phyloP scores from a whole-genome alignment of 2,888 invertebrate genomes.

The Carcina quercana region DNA sequence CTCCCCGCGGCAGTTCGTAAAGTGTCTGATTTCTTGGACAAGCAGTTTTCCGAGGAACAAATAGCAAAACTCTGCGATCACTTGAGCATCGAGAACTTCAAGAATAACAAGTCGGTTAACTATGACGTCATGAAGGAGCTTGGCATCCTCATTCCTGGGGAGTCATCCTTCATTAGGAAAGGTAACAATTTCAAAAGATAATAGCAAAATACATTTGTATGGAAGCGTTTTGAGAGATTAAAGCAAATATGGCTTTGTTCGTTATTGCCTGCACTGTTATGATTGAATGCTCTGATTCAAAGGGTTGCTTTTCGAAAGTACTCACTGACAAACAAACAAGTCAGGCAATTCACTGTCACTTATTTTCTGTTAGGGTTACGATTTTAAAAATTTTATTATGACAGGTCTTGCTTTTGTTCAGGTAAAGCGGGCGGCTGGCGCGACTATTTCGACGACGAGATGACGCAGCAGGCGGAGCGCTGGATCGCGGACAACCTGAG shows the following conservation, averaged over 20 bases:
- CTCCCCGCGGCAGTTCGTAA: constrained; percentile 71
- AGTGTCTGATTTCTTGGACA: constrained; percentile 77
- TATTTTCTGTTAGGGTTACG: no score
- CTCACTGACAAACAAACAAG: no score
- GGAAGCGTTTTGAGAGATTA: no score
- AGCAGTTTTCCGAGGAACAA: constrained; percentile 72
- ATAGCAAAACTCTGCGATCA: constrained; percentile 78
- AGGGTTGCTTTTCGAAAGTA: no score
- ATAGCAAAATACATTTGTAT: no score
- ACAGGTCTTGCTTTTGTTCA: no score
- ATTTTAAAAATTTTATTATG: no score
- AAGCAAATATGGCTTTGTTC: no score
- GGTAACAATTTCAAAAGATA: no score
- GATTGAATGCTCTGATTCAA: no score
- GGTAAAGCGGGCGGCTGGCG: constrained; percentile 82
- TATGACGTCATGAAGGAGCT: constrained; percentile 76
- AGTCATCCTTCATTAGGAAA: constrained; percentile 79
- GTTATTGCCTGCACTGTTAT: no score
- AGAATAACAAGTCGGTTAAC: constrained; percentile 86
- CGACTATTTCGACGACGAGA: constrained; percentile 79
- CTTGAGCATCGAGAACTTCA: constrained; percentile 87
- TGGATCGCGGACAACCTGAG: constrained; percentile 81
- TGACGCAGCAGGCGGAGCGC: constrained; percentile 77
- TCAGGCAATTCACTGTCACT: no score
- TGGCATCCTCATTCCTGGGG: constrained; percentile 73